These are phyloP conservation scores for Halocynthia roretzi DNA, from an alignment of 23 tunicate species.

Conservation along the genomic window DNA sequence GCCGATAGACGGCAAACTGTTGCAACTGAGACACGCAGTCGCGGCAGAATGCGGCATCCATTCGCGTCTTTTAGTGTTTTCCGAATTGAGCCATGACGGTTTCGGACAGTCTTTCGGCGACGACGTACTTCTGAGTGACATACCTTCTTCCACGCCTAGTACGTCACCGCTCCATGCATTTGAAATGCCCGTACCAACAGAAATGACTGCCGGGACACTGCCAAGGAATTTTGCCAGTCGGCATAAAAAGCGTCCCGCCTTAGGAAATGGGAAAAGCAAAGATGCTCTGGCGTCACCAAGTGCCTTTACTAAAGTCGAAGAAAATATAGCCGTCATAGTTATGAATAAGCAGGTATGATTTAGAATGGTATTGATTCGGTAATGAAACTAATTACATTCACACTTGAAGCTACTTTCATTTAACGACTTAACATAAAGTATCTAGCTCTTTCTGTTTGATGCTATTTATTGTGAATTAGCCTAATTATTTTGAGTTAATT, in stretches of 20 bases:
- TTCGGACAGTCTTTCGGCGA: constrained; percentile 73
- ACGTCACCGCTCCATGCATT: constrained; percentile 49
- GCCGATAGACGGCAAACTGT: constrained; percentile 46
- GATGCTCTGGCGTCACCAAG: neutral
- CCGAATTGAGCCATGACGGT: constrained; percentile 68
- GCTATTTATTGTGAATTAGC: too few relatives aligned
- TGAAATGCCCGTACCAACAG: constrained; percentile 72
- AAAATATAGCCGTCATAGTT: constrained; percentile 50
- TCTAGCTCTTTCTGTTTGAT: too few relatives aligned
- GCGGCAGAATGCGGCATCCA: constrained; percentile 83
- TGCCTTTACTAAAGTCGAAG: neutral
- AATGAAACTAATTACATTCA: too few relatives aligned
- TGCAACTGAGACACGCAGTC: constrained; percentile 61
- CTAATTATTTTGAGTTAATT: too few relatives aligned
- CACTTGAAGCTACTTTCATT: too few relatives aligned
- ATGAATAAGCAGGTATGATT: constrained; percentile 37
- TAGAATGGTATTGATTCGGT: too few relatives aligned
- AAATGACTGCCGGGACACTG: constrained; percentile 87
- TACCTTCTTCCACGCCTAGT: constrained; percentile 22
- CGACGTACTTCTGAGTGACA: constrained; percentile 26
- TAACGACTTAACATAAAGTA: too few relatives aligned
- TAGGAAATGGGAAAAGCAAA: constrained; percentile 27
- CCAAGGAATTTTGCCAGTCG: constrained; percentile 80
- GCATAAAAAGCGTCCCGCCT: constrained; percentile 45
- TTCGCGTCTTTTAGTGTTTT: constrained; percentile 66